Conservation (phyloP, 1,140 invertebrate species). For the Bombus impatiens region DNA sequence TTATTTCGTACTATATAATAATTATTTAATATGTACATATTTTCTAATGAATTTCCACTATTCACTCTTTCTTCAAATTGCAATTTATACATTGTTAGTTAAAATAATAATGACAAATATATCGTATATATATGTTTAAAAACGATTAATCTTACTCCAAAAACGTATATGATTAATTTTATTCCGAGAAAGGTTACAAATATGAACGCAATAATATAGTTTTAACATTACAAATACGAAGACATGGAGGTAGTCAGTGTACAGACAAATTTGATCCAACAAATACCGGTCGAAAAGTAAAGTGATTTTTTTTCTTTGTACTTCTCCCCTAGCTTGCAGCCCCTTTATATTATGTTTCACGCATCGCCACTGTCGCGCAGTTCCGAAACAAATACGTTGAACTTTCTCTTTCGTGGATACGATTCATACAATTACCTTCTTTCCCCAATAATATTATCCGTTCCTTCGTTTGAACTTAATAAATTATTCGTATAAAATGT, state of each 20-base stretch:
- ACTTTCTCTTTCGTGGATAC: conserved; percentile 33
- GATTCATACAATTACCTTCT: not conserved
- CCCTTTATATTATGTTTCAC: conserved; percentile 36
- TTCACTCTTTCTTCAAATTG: not conserved
- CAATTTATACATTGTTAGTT: not conserved
- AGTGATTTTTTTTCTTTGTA: conserved; percentile 7
- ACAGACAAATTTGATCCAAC: not conserved
- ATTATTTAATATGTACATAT: not conserved
- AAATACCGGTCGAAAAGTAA: conserved; percentile 12
- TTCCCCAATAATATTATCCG: not conserved
- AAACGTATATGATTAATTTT: not conserved
- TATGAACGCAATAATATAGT: not conserved
- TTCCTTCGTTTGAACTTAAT: not conserved
- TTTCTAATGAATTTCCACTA: too few relatives aligned
- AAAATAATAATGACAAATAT: not conserved
- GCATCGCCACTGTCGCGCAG: not conserved
- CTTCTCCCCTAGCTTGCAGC: not conserved
- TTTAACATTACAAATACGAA: too few relatives aligned
- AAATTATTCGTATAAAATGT: not conserved
- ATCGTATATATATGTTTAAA: not conserved
- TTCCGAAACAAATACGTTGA: conserved; percentile 26
- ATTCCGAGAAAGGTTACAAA: not conserved
- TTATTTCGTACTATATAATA: not conserved
- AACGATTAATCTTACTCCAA: not conserved
- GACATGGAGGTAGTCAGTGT: too few relatives aligned